phyloP scores from a whole-genome alignment of 2,797 vertebrate species.

The Dipus sagitta region DNA sequence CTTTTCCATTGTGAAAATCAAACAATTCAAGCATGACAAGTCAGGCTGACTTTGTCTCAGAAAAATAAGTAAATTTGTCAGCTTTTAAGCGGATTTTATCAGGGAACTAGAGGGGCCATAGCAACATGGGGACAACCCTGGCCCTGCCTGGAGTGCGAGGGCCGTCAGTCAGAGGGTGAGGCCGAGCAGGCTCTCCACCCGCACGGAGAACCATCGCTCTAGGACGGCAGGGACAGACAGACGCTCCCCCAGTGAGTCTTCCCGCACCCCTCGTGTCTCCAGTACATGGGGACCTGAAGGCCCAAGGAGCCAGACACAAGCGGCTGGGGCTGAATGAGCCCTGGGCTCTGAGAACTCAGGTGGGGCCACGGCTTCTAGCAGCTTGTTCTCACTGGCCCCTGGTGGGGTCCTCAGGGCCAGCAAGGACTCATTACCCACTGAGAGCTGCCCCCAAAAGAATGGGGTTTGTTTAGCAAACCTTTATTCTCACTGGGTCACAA shows the following conservation, averaged over 20 bases:
- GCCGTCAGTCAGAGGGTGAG: neutral
- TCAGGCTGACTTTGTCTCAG: neutral
- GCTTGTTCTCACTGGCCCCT: neutral
- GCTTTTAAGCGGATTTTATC: too few relatives aligned
- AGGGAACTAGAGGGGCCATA: neutral
- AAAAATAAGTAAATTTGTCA: neutral
- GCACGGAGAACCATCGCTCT: fast-evolving
- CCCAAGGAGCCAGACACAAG: neutral
- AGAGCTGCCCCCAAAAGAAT: neutral
- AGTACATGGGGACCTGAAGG: neutral
- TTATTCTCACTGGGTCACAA: neutral
- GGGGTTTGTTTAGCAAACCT: neutral
- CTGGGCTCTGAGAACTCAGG: neutral
- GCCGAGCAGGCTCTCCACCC: fast-evolving
- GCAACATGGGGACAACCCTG: neutral
- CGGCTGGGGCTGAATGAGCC: neutral
- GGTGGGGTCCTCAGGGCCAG: neutral
- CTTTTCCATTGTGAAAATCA: neutral
- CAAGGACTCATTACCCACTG: too few relatives aligned
- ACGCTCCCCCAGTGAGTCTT: neutral
- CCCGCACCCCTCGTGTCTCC: neutral
- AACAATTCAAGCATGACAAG: neutral
- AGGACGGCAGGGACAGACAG: neutral
- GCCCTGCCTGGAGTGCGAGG: neutral
- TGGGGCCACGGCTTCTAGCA: neutral